Percentiles rank a stretch among this genome's conserved stretches.
phyloP scores from a whole-genome alignment of 2,888 invertebrate genomes.

The Lumbricus terrestris region DNA sequence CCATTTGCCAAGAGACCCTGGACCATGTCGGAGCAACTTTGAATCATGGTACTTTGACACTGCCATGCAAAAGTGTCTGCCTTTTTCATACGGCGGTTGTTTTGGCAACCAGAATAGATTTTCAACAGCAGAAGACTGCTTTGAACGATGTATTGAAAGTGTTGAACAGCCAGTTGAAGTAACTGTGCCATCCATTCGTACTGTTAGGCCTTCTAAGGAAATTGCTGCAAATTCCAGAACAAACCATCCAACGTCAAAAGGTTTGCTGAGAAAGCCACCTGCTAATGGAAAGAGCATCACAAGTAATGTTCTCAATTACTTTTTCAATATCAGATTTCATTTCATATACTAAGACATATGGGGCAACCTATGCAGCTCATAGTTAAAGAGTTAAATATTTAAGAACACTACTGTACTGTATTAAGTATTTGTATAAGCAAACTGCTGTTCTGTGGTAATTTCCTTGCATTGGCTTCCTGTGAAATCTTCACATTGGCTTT shows the following conservation, averaged over 20 bases:
- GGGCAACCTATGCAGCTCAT: too few species aligned
- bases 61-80: slow-evolving; percentile 66
- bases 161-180: background rate
- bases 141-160: background rate
- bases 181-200: background rate
- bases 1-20: slow-evolving; percentile 67
- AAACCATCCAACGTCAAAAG: background rate
- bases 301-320: background rate
- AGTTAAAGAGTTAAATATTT: too few species aligned
- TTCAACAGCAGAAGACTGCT: slow-evolving; percentile 46
- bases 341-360: background rate
- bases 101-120: slow-evolving; percentile 82
- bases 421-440: too few species aligned
- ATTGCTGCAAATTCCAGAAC: background rate
- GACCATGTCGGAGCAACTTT: slow-evolving; percentile 70
- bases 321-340: background rate
- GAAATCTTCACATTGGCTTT: too few species aligned
- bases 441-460: too few species aligned
- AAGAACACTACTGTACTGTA: too few species aligned
- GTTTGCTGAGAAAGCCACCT: background rate
- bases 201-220: background rate
- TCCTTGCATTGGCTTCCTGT: too few species aligned
- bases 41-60: slow-evolving; percentile 73
- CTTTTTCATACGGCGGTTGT: slow-evolving; percentile 80
- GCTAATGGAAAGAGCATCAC: background rate